Base-by-base conservation (phyloP, 2,888 invertebrate genomes). In the Tetragnatha montana region DNA sequence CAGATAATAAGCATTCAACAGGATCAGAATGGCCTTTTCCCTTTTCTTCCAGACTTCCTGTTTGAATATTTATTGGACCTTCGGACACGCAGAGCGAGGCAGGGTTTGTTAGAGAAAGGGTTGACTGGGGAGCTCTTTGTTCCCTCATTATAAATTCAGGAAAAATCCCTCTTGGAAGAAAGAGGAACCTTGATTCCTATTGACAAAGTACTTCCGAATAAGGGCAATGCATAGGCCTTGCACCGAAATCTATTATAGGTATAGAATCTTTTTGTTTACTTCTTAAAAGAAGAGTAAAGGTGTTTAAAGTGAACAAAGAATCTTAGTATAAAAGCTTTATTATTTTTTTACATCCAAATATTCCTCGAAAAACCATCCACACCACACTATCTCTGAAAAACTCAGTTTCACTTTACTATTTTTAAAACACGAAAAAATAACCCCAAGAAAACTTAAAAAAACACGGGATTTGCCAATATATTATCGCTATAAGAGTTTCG, bases 1-100 rank as follows among this genome's bases (percentile, higher is more conserved):
- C 83, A 83, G 83, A 83, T 83, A 83, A 83, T 83, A 83, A 74
- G 75, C 83, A 83, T 83, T 83, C 83, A 83, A 83, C 83, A 83
- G 83, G 83, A 83, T 75, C n/a, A 49, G 73, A 75, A 50, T 60
- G 19, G 8, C 60, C 75, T 83, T 83, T 83, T 60, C 74, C 60
- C 74, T 68, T 75, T 35, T 12, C 51, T 73, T 68, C 47, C 22
- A 22, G 3, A 60, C 83, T 83, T 83, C 83, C 83, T 83, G 73
- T 83, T 68, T 83, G 83, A 83, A 83, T 83, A 83, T 83, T 83
- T 83, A 83, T 83, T 60, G 68, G 51, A 83, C 74, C 75, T 75
- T 68, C 75, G 47, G 83, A 69, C 75, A 83, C 75, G 75, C 47
- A 74, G 60, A 83, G 83, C 35, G n/a, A 17, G 50, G 51, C 4